These are phyloP conservation scores for Ceraclea dissimilis DNA, from an alignment of 2,888 invertebrate genomes.

Conservation along the genomic window DNA sequence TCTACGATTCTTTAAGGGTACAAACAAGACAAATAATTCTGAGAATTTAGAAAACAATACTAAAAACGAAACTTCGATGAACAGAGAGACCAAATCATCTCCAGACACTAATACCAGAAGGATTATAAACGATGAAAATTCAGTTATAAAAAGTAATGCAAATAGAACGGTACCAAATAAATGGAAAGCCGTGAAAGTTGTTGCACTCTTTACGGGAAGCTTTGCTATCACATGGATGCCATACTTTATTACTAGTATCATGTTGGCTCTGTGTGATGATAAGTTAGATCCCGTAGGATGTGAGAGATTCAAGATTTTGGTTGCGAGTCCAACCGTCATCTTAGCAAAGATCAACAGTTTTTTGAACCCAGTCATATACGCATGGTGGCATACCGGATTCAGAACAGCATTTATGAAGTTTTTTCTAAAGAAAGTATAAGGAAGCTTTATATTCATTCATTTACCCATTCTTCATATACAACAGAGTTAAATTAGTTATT, in stretches of 20 bases:
- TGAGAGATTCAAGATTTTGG: not conserved
- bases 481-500: too few species aligned
- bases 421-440: not conserved
- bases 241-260: not conserved
- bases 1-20: not conserved
- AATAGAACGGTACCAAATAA: not conserved
- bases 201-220: not conserved
- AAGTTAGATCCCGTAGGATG: not conserved
- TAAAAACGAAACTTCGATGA: not conserved
- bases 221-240: not conserved
- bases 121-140: not conserved
- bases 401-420: not conserved
- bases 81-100: not conserved
- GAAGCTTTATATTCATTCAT: too few species aligned
- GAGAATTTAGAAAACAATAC: too few species aligned
- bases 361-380: conserved; percentile 3
- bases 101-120: not conserved
- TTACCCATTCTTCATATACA: too few species aligned
- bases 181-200: conserved; percentile 4
- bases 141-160: not conserved
- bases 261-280: not conserved
- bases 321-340: not conserved
- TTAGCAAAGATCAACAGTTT: not conserved
- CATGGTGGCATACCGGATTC: conserved; percentile 6
- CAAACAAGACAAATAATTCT: not conserved